Percentiles rank a stretch among this genome's conserved stretches.
Evolutionary conservation across 2,888 invertebrate genomes (phyloP).

Genomic region (Frankliniella intonsa): DNA sequence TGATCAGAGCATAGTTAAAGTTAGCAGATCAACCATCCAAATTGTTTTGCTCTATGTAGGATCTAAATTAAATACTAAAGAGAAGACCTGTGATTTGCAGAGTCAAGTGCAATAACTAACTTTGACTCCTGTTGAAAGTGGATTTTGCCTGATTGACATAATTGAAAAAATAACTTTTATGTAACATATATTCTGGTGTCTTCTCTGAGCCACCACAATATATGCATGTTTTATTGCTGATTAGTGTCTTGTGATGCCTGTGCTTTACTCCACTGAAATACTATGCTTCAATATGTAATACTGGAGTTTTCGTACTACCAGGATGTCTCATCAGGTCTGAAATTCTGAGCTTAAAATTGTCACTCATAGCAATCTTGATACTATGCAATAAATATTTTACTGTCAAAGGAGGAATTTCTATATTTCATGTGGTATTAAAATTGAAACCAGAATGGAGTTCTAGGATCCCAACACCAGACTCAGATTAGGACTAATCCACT

Average conservation of each 20-base stretch:
- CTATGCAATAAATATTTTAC: conserved; percentile 25
- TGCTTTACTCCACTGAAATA: neutral
- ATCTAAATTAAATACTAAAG: neutral
- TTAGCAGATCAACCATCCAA: too few species aligned
- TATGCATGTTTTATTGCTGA: neutral
- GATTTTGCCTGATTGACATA: too few species aligned
- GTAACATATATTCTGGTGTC: too few species aligned
- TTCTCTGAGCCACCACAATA: too few species aligned
- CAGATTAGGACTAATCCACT: neutral
- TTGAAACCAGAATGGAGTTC: too few species aligned
- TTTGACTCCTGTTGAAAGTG: neutral
- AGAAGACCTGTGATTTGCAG: neutral
- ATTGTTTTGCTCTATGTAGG: too few species aligned
- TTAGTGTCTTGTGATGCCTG: neutral
- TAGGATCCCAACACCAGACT: neutral
- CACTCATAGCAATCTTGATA: conserved; percentile 23
- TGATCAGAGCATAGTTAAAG: neutral
- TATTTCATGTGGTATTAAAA: neutral
- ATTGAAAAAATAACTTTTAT: too few species aligned
- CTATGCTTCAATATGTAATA: neutral
- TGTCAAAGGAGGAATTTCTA: neutral
- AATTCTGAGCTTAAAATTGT: neutral
- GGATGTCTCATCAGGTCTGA: neutral
- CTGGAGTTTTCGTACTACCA: neutral
- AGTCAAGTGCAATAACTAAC: neutral